Percentiles rank a stretch among this genome's conserved stretches.
Conservation (phyloP, 2,888 invertebrate species). For the Orthosia cruda region DNA sequence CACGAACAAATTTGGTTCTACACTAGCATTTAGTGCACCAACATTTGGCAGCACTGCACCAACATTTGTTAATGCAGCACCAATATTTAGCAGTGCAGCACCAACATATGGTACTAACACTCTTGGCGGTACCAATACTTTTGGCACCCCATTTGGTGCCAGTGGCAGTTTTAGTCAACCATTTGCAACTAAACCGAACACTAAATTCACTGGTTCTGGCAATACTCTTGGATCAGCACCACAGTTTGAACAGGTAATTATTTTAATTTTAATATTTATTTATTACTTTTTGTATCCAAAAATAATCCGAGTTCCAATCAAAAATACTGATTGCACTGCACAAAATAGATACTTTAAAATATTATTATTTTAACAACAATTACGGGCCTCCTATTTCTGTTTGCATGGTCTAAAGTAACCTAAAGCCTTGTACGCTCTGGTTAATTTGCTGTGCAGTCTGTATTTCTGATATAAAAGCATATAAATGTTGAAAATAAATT, state of each 20-base stretch:
- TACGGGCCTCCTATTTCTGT: too few relatives aligned
- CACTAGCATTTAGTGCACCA: constrained; percentile 34
- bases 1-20: constrained; percentile 74
- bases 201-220: constrained; percentile 89
- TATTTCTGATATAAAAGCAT: too few relatives aligned
- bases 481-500: too few relatives aligned
- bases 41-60: constrained; percentile 78
- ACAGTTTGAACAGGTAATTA: constrained; percentile 88
- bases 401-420: too few relatives aligned
- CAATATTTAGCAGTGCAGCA: constrained; percentile 73
- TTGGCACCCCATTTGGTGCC: constrained; percentile 78
- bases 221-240: constrained; percentile 85
- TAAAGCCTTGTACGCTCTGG: too few relatives aligned
- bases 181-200: constrained; percentile 88
- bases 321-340: too few relatives aligned
- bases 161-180: constrained; percentile 86
- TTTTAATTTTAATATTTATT: background rate
- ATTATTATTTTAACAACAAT: too few relatives aligned
- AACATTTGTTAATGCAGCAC: constrained; percentile 72
- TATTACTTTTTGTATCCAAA: too few relatives aligned
- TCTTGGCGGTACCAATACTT: constrained; percentile 80
- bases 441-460: too few relatives aligned
- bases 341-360: too few relatives aligned
- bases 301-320: too few relatives aligned
- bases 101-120: constrained; percentile 70